phyloP scores from a whole-genome alignment of 2,888 invertebrate genomes.

The Itoplectis maculator region DNA sequence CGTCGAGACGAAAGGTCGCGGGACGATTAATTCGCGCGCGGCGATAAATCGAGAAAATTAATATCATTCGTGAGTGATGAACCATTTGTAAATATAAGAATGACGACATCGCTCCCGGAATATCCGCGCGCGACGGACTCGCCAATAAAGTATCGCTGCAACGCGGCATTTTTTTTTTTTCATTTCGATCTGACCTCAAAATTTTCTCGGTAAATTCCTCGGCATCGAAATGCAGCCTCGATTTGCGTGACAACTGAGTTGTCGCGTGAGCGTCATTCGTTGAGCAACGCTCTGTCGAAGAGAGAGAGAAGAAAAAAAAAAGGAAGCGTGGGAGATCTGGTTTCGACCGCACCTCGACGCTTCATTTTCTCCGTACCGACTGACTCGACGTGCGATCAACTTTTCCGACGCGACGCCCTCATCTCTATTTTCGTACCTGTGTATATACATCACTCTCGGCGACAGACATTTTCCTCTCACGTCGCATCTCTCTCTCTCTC shows the following conservation, averaged over 20 bases:
- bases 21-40: neutral
- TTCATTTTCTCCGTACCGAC: constrained; percentile 52
- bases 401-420: constrained; percentile 35
- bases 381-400: constrained; percentile 53
- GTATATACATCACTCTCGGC: constrained; percentile 6
- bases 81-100: constrained; percentile 78
- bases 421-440: constrained; percentile 58
- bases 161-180: neutral
- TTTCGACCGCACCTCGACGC: constrained; percentile 76
- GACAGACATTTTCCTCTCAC: constrained; percentile 21
- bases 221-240: neutral
- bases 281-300: constrained; percentile 64
- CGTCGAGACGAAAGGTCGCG: neutral
- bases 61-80: constrained; percentile 54
- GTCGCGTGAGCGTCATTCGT: constrained; percentile 54
- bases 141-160: constrained; percentile 34
- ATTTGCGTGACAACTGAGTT: constrained; percentile 32
- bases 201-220: neutral
- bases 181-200: neutral
- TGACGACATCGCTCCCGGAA: constrained; percentile 77
- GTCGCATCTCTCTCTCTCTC: constrained; percentile 2
- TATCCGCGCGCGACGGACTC: neutral
- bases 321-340: constrained; percentile 79
- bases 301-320: constrained; percentile 6
- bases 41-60: constrained; percentile 6